phyloP scores from a whole-genome alignment of 2,888 invertebrate species.

The Conomelus anceps region DNA sequence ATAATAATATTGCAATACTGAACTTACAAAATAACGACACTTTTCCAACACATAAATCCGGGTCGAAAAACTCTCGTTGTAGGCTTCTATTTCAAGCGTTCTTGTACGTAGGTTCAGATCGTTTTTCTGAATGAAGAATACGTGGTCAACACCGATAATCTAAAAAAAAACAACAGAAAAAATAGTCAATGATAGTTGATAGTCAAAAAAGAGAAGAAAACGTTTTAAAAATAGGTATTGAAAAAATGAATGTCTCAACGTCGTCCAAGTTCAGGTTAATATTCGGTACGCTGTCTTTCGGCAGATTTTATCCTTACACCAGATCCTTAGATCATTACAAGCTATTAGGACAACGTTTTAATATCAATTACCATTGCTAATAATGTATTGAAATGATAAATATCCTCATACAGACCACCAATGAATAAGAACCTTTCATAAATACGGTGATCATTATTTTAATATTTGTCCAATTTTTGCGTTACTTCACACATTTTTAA shows the following conservation, averaged over 20 bases:
- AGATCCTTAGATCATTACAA: too few relatives aligned
- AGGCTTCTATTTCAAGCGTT: slow-evolving; percentile 80
- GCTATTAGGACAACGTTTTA: too few relatives aligned
- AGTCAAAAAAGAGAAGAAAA: not conserved
- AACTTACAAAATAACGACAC: slow-evolving; percentile 77
- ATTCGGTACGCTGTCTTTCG: not conserved
- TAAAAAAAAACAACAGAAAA: slow-evolving; percentile 41
- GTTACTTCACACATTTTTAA: too few relatives aligned
- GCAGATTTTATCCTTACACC: too few relatives aligned
- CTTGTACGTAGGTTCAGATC: slow-evolving; percentile 69
- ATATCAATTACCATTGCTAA: too few relatives aligned
- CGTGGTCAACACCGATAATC: slow-evolving; percentile 88
- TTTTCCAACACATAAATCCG: slow-evolving; percentile 81
- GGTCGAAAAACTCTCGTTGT: slow-evolving; percentile 82
- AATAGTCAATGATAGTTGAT: not conserved
- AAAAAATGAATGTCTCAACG: too few relatives aligned
- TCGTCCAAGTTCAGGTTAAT: too few relatives aligned
- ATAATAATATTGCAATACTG: not conserved
- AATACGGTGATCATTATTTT: too few relatives aligned
- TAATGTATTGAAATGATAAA: too few relatives aligned
- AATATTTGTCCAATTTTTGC: too few relatives aligned
- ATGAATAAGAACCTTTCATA: too few relatives aligned
- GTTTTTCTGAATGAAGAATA: slow-evolving; percentile 87
- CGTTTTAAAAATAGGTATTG: not conserved
- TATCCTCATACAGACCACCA: too few relatives aligned